Percentiles rank a stretch among this genome's conserved stretches.
Evolutionary conservation across 2,113 vertebrate genomes (phyloP).

Genomic region (Indicator indicator): DNA sequence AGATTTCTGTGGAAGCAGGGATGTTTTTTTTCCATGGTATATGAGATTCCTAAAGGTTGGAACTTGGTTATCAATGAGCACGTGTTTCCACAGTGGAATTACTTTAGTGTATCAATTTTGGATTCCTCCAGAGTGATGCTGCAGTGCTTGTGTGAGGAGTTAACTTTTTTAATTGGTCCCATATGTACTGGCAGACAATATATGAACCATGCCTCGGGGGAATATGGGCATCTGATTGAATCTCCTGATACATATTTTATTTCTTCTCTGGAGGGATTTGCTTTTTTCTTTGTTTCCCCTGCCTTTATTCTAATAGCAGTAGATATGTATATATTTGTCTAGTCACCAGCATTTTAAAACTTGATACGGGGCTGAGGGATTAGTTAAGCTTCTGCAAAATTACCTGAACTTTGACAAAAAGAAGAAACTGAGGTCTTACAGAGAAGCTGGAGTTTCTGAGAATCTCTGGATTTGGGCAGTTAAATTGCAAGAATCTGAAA

Average conservation of each 20-base stretch:
- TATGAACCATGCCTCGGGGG: constrained; percentile 6
- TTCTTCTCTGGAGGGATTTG: constrained; percentile 29
- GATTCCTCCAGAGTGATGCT: constrained; percentile 22
- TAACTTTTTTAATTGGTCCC: constrained; percentile 50
- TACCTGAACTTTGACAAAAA: neutral
- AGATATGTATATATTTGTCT: neutral
- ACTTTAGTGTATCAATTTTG: constrained; percentile 39
- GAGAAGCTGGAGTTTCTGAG: neutral
- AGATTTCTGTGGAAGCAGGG: neutral
- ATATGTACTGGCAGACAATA: constrained; percentile 36
- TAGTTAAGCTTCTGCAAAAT: constrained; percentile 39
- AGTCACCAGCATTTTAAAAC: neutral
- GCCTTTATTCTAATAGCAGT: neutral
- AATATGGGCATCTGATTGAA: neutral
- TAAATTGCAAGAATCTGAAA: neutral
- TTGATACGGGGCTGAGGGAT: neutral
- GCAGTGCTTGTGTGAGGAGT: neutral
- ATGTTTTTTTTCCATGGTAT: neutral
- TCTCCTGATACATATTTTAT: constrained; percentile 20
- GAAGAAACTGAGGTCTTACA: neutral
- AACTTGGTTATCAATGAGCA: constrained; percentile 40
- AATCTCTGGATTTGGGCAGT: neutral
- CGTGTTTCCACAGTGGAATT: constrained; percentile 47
- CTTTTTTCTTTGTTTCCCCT: neutral
- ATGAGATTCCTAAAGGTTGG: neutral